These are phyloP conservation scores for Scelioninae gen. 2 DNA, from an alignment of 2,888 invertebrate species.

Conservation along the genomic window DNA sequence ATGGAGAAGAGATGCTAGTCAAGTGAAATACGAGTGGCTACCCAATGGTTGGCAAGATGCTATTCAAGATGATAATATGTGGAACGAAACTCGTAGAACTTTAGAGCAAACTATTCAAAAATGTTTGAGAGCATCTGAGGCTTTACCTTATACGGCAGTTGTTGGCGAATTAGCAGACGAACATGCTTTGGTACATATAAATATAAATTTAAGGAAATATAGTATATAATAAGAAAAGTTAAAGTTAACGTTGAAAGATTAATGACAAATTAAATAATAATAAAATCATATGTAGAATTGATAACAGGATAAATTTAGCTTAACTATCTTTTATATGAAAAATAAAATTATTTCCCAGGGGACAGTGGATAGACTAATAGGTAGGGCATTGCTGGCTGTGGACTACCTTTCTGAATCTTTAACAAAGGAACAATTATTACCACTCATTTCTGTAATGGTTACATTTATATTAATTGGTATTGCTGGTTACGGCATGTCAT, in stretches of 20 bases:
- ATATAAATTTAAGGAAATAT: no score
- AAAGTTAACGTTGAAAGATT: no score
- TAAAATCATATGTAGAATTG: no score
- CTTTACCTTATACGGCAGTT: constrained; percentile 85
- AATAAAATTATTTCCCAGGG: constrained; percentile 73
- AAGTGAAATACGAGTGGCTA: constrained; percentile 94
- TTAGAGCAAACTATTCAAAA: constrained; percentile 84
- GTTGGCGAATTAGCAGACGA: constrained; percentile 77
- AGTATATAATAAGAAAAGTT: no score
- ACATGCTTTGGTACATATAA: constrained; percentile 80
- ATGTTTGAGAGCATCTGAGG: constrained; percentile 84
- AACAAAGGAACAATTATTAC: constrained; percentile 86
- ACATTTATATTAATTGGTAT: constrained; percentile 86
- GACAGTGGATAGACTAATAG: constrained; percentile 82
- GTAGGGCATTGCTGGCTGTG: constrained; percentile 80
- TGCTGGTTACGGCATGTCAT: constrained; percentile 90
- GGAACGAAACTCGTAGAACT: constrained; percentile 84
- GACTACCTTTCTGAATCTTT: constrained; percentile 85
- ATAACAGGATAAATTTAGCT: no score
- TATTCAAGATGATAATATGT: constrained; percentile 76
- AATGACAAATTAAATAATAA: no score
- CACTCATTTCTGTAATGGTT: constrained; percentile 86
- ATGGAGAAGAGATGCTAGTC: constrained; percentile 91
- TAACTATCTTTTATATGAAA: no score
- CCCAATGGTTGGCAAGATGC: constrained; percentile 80